Conservation (phyloP, 2,797 vertebrate species). For the Pangasius mekongensis region DNA sequence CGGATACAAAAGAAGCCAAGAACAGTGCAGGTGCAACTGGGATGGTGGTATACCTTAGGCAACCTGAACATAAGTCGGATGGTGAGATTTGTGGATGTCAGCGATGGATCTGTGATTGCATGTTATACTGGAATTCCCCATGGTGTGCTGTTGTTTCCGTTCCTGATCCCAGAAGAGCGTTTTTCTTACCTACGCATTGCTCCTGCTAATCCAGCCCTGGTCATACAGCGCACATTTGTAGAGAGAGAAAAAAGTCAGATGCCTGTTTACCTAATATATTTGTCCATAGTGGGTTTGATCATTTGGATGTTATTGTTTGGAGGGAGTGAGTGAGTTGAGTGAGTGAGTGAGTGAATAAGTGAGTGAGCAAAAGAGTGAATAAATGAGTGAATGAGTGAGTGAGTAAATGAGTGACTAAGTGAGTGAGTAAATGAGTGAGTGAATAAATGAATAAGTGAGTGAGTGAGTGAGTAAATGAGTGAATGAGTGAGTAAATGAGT, state of each 20-base stretch:
- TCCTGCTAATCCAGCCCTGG: constrained; percentile 11
- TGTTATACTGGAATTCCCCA: neutral
- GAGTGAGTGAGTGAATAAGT: too few relatives aligned
- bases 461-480: too few relatives aligned
- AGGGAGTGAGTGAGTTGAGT: neutral
- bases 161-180: constrained; percentile 30
- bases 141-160: constrained; percentile 17
- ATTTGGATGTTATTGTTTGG: neutral
- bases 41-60: neutral
- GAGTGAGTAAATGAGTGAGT: neutral
- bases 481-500: accelerated
- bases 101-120: neutral
- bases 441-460: too few relatives aligned
- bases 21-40: constrained; percentile 29
- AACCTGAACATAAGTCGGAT: neutral
- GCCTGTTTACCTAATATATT: neutral
- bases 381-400: too few relatives aligned
- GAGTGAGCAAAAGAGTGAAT: too few relatives aligned
- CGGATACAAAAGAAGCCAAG: neutral
- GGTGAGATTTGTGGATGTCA: constrained; percentile 32
- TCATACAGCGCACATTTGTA: neutral
- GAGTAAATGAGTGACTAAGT: neutral
- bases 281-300: neutral
- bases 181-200: neutral
- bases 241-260: neutral